A percentile compares a stretch with the other conserved stretches of the same genome.
Conservation (phyloP, 2,888 invertebrate species). For the Steinernema scapterisci region DNA sequence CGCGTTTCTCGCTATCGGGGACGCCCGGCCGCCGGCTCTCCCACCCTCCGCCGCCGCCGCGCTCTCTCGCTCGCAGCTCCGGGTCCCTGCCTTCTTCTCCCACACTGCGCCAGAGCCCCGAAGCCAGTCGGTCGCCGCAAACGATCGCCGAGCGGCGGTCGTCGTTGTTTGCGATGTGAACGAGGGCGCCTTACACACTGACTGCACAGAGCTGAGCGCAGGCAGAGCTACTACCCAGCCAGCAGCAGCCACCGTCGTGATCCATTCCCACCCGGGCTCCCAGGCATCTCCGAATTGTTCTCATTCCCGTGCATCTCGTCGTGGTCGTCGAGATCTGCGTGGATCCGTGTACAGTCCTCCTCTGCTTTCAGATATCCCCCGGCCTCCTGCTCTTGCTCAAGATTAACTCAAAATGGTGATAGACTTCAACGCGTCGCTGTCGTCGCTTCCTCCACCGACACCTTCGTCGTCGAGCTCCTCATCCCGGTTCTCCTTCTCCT, state of each 20-base stretch:
- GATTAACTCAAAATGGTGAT: slow-evolving; percentile 26
- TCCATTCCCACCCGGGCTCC: background rate
- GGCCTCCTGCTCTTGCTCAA: slow-evolving; percentile 29
- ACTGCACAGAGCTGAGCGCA: slow-evolving; percentile 13
- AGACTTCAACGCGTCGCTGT: slow-evolving; percentile 25
- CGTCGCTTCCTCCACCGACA: slow-evolving; percentile 21
- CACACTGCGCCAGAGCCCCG: background rate
- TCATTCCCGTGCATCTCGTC: background rate
- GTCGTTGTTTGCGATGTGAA: slow-evolving; percentile 28
- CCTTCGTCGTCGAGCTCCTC: slow-evolving; percentile 21
- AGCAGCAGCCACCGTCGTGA: slow-evolving; percentile 3
- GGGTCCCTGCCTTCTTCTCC: background rate
- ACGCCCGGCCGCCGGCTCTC: background rate
- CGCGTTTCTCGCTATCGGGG: slow-evolving; percentile 12
- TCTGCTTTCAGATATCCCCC: slow-evolving; percentile 21
- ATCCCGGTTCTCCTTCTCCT: background rate
- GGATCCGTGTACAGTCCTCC: background rate
- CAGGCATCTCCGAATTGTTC: slow-evolving; percentile 13
- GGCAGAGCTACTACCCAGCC: background rate
- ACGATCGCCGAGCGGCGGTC: slow-evolving; percentile 26
- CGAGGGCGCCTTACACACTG: slow-evolving; percentile 24
- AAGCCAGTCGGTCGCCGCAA: slow-evolving; percentile 20
- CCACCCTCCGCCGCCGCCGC: background rate
- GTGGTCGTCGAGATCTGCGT: background rate
- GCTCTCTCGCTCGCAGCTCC: slow-evolving; percentile 11